These are phyloP conservation scores for Lepidostoma basale DNA, from an alignment of 1,140 invertebrate species.

Conservation along the genomic window DNA sequence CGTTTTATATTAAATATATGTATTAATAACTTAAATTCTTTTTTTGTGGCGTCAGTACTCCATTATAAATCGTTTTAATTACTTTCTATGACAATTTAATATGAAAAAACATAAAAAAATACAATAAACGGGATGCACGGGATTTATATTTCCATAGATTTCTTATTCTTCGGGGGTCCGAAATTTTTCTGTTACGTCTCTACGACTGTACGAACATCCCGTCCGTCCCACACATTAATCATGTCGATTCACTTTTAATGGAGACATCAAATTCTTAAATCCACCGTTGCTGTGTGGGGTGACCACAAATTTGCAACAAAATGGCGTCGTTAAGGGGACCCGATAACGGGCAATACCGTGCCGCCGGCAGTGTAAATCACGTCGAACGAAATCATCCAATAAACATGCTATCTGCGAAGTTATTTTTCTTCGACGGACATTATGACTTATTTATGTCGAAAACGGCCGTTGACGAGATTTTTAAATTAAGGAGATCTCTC, in stretches of 20 bases:
- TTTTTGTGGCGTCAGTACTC: too few relatives aligned
- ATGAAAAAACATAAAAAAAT: too few relatives aligned
- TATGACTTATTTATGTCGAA: conserved; percentile 3
- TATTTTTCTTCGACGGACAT: conserved; percentile 9
- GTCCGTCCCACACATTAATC: conserved; percentile 36
- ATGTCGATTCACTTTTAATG: conserved; percentile 42
- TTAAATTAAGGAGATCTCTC: background rate
- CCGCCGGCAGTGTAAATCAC: background rate
- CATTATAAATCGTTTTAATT: too few relatives aligned
- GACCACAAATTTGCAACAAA: conserved; percentile 25
- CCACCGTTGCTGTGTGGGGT: conserved; percentile 1
- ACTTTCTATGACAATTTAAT: too few relatives aligned
- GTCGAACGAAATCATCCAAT: conserved; percentile 9
- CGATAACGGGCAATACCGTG: background rate
- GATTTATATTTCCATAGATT: too few relatives aligned
- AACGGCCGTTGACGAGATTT: conserved; percentile 11
- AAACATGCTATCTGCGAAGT: conserved; percentile 18
- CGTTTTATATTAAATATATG: too few relatives aligned
- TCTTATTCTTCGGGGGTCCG: background rate
- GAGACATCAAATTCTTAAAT: conserved; percentile 43
- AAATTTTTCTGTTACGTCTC: too few relatives aligned
- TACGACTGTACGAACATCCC: background rate
- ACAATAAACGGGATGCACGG: too few relatives aligned
- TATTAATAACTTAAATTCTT: too few relatives aligned
- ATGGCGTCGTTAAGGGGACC: conserved; percentile 11